Conservation (phyloP, 2,888 invertebrate genomes). For the Aplocera efformata region DNA sequence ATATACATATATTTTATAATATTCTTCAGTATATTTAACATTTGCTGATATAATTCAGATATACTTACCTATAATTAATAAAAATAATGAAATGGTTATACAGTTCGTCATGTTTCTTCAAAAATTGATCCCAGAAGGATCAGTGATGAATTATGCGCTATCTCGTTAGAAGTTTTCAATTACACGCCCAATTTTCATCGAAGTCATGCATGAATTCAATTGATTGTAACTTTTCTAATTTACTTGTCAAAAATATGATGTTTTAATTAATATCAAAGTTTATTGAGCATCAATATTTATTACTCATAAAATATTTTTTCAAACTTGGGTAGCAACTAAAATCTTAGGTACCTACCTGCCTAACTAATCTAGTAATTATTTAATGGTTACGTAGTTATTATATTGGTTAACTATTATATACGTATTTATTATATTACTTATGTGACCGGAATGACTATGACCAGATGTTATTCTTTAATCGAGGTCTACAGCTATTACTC, state of each 20-base stretch:
- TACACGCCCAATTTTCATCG: constrained; percentile 40
- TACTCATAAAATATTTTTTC: background rate
- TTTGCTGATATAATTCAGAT: background rate
- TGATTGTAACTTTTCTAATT: constrained; percentile 7
- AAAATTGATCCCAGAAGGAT: constrained; percentile 43
- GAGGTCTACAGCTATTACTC: no score
- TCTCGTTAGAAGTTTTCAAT: constrained; percentile 30
- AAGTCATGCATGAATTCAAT: constrained; percentile 37
- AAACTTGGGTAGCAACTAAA: no score
- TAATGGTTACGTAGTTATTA: no score
- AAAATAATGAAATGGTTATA: constrained; percentile 29
- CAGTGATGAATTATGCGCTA: constrained; percentile 31
- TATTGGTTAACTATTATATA: no score
- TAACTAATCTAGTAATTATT: no score
- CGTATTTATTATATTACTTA: no score
- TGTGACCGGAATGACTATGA: no score
- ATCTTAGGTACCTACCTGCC: no score
- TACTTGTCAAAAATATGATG: constrained; percentile 1
- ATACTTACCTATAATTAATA: constrained; percentile 42
- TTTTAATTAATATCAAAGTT: constrained; percentile 1
- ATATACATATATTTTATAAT: no score
- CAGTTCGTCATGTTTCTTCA: constrained; percentile 40
- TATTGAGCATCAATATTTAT: constrained; percentile 5
- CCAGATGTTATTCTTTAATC: no score
- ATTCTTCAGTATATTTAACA: no score